Conservation (phyloP, 2,888 invertebrate species). For the Oscheius sp. region DNA sequence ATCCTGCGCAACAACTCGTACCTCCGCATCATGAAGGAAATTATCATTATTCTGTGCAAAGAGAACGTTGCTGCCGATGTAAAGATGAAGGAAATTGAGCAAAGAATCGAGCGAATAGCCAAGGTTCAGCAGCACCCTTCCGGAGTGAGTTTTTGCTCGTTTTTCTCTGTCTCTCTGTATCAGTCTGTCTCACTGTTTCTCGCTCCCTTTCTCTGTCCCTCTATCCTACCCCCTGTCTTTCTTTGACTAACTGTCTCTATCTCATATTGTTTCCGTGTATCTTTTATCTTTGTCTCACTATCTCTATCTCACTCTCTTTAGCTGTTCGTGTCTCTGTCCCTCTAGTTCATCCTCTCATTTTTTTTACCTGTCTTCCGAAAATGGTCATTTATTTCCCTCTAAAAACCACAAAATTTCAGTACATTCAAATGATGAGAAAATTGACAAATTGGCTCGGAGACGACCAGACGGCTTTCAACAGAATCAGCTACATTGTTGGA, state of each 20-base stretch:
- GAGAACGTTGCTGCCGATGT: conserved; percentile 8
- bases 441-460: conserved; percentile 45
- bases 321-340: too few relatives aligned
- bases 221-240: too few relatives aligned
- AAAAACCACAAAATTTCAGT: conserved; percentile 12
- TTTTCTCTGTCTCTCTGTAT: too few relatives aligned
- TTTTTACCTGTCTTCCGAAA: too few relatives aligned
- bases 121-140: conserved; percentile 38
- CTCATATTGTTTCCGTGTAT: too few relatives aligned
- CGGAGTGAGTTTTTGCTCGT: not conserved
- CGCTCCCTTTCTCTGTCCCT: too few relatives aligned
- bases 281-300: too few relatives aligned
- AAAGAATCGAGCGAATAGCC: conserved; percentile 38
- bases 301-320: too few relatives aligned
- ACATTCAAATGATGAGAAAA: conserved; percentile 33
- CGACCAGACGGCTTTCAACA: conserved; percentile 38
- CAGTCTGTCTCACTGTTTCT: too few relatives aligned
- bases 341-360: too few relatives aligned
- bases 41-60: conserved; percentile 15
- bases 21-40: conserved; percentile 35
- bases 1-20: conserved; percentile 42
- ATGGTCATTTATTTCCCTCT: not conserved
- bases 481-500: conserved; percentile 38
- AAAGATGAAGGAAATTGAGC: conserved; percentile 33
- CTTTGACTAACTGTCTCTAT: too few relatives aligned